Evolutionary conservation across 2,888 invertebrate species (phyloP).

Genomic region (Chesias legatella): DNA sequence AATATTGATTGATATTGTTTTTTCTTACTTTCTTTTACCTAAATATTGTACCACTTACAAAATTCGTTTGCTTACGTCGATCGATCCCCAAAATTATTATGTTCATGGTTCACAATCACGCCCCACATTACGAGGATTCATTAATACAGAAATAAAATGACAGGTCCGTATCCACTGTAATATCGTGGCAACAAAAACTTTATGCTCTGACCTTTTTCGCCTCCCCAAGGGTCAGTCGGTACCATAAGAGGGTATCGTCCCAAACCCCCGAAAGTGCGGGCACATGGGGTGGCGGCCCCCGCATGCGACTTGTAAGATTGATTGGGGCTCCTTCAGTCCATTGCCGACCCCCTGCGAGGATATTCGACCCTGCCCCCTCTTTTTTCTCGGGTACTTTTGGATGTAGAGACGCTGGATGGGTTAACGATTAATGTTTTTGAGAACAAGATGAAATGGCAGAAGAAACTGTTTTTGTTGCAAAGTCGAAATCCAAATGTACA

Average conservation of each 20-base stretch:
- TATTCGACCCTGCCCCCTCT: slow-evolving; percentile 70
- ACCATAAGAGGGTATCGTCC: slow-evolving; percentile 75
- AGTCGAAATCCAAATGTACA: no score
- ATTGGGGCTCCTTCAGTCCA: slow-evolving; percentile 81
- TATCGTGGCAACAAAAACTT: slow-evolving; percentile 60
- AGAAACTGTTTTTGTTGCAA: no score
- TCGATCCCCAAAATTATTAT: no score
- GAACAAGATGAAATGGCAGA: no score
- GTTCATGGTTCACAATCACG: slow-evolving; percentile 6
- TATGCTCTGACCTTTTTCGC: slow-evolving; percentile 65
- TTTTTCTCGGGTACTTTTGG: slow-evolving; percentile 68
- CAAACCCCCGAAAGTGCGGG: slow-evolving; percentile 52
- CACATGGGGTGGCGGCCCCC: slow-evolving; percentile 42
- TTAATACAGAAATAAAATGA: slow-evolving; percentile 32
- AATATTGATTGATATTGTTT: no score
- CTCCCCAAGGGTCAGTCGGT: slow-evolving; percentile 70
- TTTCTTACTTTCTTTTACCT: no score
- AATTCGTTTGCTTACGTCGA: no score
- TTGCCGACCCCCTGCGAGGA: slow-evolving; percentile 71
- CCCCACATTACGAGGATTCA: slow-evolving; percentile 22
- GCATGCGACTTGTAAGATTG: slow-evolving; percentile 79
- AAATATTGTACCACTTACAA: no score
- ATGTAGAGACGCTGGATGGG: slow-evolving; percentile 57
- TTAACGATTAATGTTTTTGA: slow-evolving; percentile 6
- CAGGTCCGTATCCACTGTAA: slow-evolving; percentile 33